phyloP scores from a whole-genome alignment of 1,140 invertebrate genomes.

The Pseudobourletiella spinata region DNA sequence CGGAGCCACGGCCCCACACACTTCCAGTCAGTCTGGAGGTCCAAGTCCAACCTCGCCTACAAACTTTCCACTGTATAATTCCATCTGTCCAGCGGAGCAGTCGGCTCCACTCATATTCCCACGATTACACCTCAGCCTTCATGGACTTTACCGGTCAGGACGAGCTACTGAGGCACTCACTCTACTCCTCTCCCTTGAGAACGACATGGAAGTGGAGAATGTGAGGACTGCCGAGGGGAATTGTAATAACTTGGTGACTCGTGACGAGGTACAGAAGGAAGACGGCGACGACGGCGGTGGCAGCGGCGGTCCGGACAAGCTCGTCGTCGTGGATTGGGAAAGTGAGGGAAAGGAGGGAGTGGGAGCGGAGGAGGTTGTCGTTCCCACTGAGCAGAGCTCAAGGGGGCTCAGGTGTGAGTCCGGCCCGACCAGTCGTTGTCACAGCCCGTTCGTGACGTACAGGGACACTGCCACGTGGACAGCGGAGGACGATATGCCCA shows the following conservation, averaged over 20 bases:
- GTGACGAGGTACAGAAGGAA: not conserved
- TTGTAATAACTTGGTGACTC: not conserved
- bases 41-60: too few species aligned
- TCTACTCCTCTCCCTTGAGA: too few species aligned
- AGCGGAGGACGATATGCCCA: slow-evolving; percentile 25
- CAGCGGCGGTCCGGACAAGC: not conserved
- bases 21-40: not conserved
- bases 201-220: not conserved
- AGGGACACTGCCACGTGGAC: slow-evolving; percentile 34
- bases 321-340: not conserved
- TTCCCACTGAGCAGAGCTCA: not conserved
- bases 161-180: too few species aligned
- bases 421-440: not conserved
- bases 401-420: not conserved
- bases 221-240: not conserved
- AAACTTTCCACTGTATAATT: too few species aligned
- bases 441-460: slow-evolving; percentile 9
- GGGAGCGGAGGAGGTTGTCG: not conserved
- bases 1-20: too few species aligned
- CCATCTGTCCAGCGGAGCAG: too few species aligned
- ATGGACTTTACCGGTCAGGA: too few species aligned
- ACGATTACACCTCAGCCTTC: too few species aligned
- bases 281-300: not conserved
- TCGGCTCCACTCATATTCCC: too few species aligned
- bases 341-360: not conserved